A percentile compares a stretch with the other conserved stretches of the same genome.
These are phyloP conservation scores for Hoplodrina blanda DNA, from an alignment of 2,888 invertebrate species.

Conservation along the genomic window DNA sequence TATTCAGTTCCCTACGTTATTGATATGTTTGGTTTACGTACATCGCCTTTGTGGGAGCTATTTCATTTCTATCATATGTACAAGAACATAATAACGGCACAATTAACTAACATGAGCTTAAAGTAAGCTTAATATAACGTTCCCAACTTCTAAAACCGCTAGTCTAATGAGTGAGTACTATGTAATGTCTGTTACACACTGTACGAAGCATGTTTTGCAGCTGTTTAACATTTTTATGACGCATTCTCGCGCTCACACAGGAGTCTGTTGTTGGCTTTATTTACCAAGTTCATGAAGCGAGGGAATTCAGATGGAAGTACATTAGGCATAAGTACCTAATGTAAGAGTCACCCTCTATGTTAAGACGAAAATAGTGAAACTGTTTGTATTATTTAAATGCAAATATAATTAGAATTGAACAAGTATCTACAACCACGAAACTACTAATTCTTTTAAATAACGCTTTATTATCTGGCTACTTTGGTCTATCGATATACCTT, in stretches of 20 bases:
- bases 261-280: constrained; percentile 41
- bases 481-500: too few relatives aligned
- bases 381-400: too few relatives aligned
- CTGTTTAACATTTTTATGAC: constrained; percentile 47
- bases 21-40: constrained; percentile 3
- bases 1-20: constrained; percentile 10
- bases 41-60: not conserved
- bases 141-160: constrained; percentile 6
- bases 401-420: too few relatives aligned
- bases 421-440: too few relatives aligned
- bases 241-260: constrained; percentile 19
- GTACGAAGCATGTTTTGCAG: constrained; percentile 25
- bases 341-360: not conserved
- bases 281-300: constrained; percentile 25
- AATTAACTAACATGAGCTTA: constrained; percentile 13
- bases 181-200: constrained; percentile 16
- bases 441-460: too few relatives aligned
- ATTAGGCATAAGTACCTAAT: constrained; percentile 4
- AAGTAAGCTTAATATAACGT: constrained; percentile 3
- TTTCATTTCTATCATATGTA: not conserved
- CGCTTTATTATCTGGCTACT: too few relatives aligned
- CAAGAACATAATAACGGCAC: not conserved
- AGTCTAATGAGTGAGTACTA: constrained; percentile 14
- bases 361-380: not conserved
- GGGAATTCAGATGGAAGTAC: not conserved